Evolutionary conservation across 2,797 vertebrate genomes (phyloP).

Genomic region (Anas capensis): DNA sequence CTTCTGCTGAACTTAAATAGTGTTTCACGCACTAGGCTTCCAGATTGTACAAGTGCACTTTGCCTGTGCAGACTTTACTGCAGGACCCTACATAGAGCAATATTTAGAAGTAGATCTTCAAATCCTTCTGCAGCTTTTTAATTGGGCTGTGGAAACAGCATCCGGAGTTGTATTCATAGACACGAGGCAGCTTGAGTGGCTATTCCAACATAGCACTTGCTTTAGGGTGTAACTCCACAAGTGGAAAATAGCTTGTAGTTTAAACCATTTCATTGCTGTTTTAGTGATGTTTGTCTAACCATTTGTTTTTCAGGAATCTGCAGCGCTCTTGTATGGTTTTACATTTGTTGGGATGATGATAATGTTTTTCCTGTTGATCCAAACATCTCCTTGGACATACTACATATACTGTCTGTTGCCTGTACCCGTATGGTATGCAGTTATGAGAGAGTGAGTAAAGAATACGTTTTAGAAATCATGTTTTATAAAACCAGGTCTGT

Average conservation of each 20-base stretch:
- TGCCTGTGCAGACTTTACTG: neutral
- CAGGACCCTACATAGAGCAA: neutral
- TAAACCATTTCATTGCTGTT: neutral
- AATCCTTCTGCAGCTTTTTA: neutral
- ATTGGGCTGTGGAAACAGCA: neutral
- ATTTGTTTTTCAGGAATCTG: conserved; percentile 77
- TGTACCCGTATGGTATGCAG: conserved; percentile 90
- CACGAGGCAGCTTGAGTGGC: neutral
- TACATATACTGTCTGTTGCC: conserved; percentile 95
- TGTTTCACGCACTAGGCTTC: neutral
- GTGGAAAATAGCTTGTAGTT: neutral
- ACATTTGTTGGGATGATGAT: conserved; percentile 79
- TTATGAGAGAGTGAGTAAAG: conserved; percentile 91
- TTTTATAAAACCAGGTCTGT: neutral
- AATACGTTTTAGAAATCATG: neutral
- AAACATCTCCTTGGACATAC: conserved; percentile 91
- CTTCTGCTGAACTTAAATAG: neutral
- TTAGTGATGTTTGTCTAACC: conserved; percentile 38
- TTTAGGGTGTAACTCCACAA: neutral
- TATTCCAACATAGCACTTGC: neutral
- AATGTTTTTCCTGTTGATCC: conserved; percentile 87
- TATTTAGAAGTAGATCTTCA: neutral
- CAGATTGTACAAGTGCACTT: neutral
- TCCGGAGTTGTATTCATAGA: neutral
- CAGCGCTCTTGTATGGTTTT: conserved; percentile 73